Conservation (phyloP, 2,113 vertebrate genomes). For the Pelodiscus sinensis region DNA sequence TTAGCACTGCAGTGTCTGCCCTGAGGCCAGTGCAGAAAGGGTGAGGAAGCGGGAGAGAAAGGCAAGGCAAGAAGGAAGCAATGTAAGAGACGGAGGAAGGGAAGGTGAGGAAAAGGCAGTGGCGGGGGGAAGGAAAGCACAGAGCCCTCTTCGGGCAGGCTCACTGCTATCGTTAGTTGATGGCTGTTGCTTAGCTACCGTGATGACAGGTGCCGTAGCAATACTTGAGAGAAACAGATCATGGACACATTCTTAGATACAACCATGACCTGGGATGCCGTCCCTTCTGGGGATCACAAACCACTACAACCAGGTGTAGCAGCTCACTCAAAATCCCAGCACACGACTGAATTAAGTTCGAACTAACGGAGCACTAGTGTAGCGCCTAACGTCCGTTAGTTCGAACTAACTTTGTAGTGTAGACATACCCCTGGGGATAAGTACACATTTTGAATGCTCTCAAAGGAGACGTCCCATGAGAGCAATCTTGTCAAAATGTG, state of each 20-base stretch:
- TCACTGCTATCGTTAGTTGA: not conserved
- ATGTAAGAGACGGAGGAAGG: rapidly evolving
- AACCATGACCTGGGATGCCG: not conserved
- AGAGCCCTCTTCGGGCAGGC: not conserved
- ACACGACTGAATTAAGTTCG: too few species aligned
- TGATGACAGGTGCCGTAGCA: not conserved
- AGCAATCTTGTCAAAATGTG: rapidly evolving
- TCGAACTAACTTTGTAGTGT: too few species aligned
- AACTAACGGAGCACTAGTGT: too few species aligned
- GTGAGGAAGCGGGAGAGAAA: not conserved
- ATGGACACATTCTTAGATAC: not conserved
- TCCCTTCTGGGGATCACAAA: not conserved
- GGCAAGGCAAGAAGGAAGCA: not conserved
- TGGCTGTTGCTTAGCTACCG: not conserved
- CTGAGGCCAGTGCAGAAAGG: rapidly evolving
- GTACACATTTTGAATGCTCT: rapidly evolving
- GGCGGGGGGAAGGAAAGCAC: not conserved
- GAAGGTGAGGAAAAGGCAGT: not conserved
- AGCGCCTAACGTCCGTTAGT: too few species aligned
- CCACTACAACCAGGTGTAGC: not conserved
- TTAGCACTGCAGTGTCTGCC: not conserved
- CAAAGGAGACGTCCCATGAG: rapidly evolving
- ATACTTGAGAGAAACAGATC: not conserved
- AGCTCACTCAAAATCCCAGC: not conserved
- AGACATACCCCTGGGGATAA: not conserved